Conservation (phyloP, 2,113 vertebrate species). For the Montifringilla adamsi region DNA sequence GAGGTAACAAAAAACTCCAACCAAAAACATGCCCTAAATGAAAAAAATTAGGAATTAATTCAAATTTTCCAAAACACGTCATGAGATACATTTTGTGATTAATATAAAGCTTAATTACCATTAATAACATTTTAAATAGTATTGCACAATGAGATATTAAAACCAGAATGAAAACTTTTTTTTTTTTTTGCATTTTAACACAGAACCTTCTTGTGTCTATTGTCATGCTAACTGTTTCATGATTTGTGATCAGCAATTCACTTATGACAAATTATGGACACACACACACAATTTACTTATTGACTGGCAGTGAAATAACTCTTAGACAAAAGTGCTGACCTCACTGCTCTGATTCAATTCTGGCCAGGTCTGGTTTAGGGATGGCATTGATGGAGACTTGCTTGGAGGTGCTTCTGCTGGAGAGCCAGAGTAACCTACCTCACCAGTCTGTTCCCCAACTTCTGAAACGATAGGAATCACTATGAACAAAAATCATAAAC, state of each 20-base stretch:
- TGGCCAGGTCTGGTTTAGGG: conserved; percentile 96
- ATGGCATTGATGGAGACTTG: conserved; percentile 99
- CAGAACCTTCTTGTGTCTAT: neutral
- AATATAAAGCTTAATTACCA: neutral
- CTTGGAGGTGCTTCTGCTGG: conserved; percentile 94
- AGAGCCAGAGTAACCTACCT: conserved; percentile 90
- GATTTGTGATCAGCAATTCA: neutral
- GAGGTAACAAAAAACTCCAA: neutral
- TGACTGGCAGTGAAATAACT: neutral
- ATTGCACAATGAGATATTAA: neutral
- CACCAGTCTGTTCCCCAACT: conserved; percentile 82
- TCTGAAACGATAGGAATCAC: conserved; percentile 72
- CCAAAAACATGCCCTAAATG: neutral
- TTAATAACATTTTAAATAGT: neutral
- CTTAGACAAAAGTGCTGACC: conserved; percentile 78
- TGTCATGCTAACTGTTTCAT: neutral
- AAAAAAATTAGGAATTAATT: neutral
- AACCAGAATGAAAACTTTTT: neutral
- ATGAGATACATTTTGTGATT: neutral
- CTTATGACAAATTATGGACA: neutral
- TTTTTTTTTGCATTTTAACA: neutral
- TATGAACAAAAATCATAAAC: conserved; percentile 19
- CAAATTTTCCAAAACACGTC: neutral
- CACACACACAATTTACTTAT: neutral
- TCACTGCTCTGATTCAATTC: conserved; percentile 97